Base-by-base conservation (phyloP, 2,113 vertebrate genomes). In the Poeciliopsis occidentalis region DNA sequence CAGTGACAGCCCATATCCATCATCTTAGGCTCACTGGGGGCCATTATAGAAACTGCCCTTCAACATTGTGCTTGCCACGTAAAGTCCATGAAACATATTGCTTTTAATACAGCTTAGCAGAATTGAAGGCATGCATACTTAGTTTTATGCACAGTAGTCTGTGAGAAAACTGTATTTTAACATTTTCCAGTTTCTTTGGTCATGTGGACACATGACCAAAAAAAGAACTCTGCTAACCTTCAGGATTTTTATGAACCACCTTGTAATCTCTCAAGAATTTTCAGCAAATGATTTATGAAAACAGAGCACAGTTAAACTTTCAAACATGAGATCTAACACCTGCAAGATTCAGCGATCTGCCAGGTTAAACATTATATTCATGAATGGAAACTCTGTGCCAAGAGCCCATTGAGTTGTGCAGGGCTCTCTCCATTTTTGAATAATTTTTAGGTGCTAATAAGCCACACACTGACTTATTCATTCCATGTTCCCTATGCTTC, bases 1-100 rank as follows among this genome's bases (percentile, higher is more conserved):
- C 64, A 78, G 86, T 79, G 85, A 92, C 92, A 90, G 85, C 75
- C 60, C 70, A 64, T 85, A 93, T 93, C 89, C 90, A 94, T 94
- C 93, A 94, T 89, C 85, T 79, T 32, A 71, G 83, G 74, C 85
- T 91, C 91, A 90, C 90, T 75, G 54, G 82, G 84, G 85, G 78
- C 89, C 64, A 76, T 88, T 92, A 88, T 83, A 67, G 78, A 92
- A 85, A 75, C 87, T 92, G 90, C 88, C 91, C 88, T 94, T 93
- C 89, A 91, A 73, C 71, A 73, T 60, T 22, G 51, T 70, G 78
- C n/a, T 78, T 61, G 62, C 41, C 39, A 71, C 74, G 39, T 27
- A 31, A 57, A 73, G 51, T 70, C 74, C 68, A 62, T 79, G 72
- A 81, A 82, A 73, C 72, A 75, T 3, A n/a, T 61, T 67, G 78